Conservation (phyloP, 2,888 invertebrate species). For the Nemoura dubitans region DNA sequence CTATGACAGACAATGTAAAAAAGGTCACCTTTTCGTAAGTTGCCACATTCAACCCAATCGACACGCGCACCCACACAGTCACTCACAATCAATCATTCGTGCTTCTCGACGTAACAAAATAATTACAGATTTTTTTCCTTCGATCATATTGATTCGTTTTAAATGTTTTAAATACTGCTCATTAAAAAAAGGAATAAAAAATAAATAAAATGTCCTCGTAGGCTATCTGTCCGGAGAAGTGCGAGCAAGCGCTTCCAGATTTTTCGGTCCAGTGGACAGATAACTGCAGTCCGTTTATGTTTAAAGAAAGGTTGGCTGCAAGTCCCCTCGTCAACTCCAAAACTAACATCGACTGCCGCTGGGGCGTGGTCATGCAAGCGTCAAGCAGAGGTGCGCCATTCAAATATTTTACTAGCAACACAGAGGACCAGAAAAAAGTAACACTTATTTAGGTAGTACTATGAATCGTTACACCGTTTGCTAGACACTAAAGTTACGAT, state of each 20-base stretch:
- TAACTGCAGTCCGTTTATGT: background rate
- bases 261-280: background rate
- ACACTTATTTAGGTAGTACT: background rate
- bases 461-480: background rate
- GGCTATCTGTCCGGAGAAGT: background rate
- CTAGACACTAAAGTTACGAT: background rate
- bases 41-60: background rate
- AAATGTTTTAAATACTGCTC: background rate
- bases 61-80: no score
- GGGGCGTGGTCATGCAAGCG: background rate
- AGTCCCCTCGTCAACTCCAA: constrained; percentile 18
- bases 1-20: background rate
- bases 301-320: background rate
- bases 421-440: background rate
- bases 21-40: background rate
- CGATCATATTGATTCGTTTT: background rate
- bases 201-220: background rate
- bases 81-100: background rate
- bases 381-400: background rate
- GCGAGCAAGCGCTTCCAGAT: background rate
- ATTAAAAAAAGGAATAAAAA: background rate
- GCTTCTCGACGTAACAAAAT: background rate
- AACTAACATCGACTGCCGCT: background rate
- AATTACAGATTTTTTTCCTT: background rate
- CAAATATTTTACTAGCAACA: background rate